Percentiles rank a stretch among this genome's conserved stretches.
Evolutionary conservation across 1,140 invertebrate species (phyloP).

Genomic region (Rhyacophila brunnea): DNA sequence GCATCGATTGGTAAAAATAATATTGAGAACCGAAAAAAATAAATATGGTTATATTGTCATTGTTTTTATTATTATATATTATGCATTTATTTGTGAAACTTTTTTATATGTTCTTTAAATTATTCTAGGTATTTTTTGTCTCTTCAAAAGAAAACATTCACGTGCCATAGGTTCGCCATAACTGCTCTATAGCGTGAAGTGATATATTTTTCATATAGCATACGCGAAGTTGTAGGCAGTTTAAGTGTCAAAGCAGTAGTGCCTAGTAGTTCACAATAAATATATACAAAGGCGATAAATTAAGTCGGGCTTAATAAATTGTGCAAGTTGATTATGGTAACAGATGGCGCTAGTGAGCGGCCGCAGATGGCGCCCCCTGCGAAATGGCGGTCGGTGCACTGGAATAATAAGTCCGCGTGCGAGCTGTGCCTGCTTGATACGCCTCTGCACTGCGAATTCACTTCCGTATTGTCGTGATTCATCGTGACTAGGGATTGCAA

Average conservation of each 20-base stretch:
- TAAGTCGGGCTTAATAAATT: conserved; percentile 25
- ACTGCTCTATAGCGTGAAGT: neutral
- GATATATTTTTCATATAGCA: neutral
- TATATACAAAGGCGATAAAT: conserved; percentile 13
- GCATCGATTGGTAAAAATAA: no score
- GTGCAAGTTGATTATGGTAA: conserved; percentile 25
- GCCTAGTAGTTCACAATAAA: neutral
- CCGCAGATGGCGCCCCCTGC: neutral
- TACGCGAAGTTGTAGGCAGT: neutral
- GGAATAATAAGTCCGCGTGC: neutral
- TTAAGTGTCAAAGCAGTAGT: neutral
- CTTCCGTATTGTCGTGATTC: neutral
- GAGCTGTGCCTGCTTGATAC: neutral
- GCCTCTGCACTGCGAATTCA: neutral
- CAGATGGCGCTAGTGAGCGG: conserved; percentile 10
- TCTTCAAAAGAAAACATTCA: no score
- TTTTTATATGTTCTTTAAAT: no score
- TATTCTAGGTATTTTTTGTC: no score
- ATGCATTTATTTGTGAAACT: no score
- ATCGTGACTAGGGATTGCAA: no score
- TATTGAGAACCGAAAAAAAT: no score
- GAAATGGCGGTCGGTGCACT: neutral
- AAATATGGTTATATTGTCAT: no score
- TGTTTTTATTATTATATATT: no score
- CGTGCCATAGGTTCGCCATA: no score